These are phyloP conservation scores for Eptatretus atami DNA, from an alignment of 2,797 vertebrate species.

Conservation along the genomic window DNA sequence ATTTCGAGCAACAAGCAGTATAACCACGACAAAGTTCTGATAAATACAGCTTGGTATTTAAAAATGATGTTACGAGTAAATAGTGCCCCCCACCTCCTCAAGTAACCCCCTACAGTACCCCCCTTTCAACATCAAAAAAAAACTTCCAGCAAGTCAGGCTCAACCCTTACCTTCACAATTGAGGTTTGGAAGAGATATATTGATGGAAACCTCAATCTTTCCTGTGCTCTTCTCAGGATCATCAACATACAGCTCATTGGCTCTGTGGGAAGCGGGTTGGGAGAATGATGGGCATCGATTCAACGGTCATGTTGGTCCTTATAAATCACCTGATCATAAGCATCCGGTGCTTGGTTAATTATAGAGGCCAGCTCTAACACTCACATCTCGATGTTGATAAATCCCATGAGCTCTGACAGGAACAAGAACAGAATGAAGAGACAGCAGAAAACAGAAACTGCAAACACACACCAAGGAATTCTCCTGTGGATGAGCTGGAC, in stretches of 20 bases:
- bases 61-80: no score
- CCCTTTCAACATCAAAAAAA: neutral
- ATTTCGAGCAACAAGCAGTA: constrained; percentile 8
- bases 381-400: constrained; percentile 93
- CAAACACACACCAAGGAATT: constrained; percentile 13
- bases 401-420: constrained; percentile 87
- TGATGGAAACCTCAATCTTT: constrained; percentile 91
- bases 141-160: neutral
- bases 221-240: constrained; percentile 96
- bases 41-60: no score
- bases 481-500: no score
- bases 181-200: constrained; percentile 79
- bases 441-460: constrained; percentile 94
- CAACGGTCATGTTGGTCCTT: no score
- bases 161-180: constrained; percentile 76
- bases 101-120: neutral
- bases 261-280: constrained; percentile 19
- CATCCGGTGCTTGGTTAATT: no score
- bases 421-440: constrained; percentile 96
- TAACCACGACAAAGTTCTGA: constrained; percentile 12
- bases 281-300: neutral
- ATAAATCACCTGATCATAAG: no score
- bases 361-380: constrained; percentile 14
- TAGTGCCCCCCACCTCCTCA: neutral
- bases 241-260: constrained; percentile 91